phyloP scores from a whole-genome alignment of 2,113 vertebrate genomes.

The Alethe castanea region DNA sequence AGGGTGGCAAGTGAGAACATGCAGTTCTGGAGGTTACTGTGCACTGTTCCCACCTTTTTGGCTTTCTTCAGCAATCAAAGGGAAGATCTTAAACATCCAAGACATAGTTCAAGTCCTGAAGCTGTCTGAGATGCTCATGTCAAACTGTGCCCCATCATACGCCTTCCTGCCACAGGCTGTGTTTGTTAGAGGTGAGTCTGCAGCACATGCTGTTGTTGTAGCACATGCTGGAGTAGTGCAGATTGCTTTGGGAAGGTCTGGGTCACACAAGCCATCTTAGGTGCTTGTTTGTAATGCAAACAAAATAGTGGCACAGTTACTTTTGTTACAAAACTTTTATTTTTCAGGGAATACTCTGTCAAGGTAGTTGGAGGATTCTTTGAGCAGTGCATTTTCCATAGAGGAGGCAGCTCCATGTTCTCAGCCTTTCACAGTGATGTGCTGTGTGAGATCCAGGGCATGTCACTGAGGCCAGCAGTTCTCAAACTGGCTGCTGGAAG shows the following conservation, averaged over 20 bases:
- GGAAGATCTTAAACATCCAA: neutral
- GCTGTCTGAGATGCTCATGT: neutral
- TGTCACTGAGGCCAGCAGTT: neutral
- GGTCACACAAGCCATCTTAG: neutral
- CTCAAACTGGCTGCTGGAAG: neutral
- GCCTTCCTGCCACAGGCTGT: accelerated
- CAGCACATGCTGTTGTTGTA: neutral
- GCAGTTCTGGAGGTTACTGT: neutral
- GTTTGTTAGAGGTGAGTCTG: neutral
- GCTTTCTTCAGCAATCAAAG: neutral
- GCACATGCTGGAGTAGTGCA: neutral
- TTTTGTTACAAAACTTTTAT: neutral
- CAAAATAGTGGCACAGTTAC: neutral
- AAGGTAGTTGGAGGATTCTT: neutral
- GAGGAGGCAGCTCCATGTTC: neutral
- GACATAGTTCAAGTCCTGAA: neutral
- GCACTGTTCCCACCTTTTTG: neutral
- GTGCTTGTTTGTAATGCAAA: neutral
- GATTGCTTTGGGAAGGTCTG: neutral
- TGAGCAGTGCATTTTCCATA: neutral
- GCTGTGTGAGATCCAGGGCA: accelerated
- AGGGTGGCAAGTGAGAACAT: conserved; percentile 8
- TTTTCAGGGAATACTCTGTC: neutral
- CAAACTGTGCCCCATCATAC: neutral
- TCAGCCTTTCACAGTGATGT: neutral